Percentiles rank a stretch among this genome's conserved stretches.
These are phyloP conservation scores for Pocillopora meandrina DNA, from an alignment of 92 coral and sea anemone genomes.

Conservation along the genomic window DNA sequence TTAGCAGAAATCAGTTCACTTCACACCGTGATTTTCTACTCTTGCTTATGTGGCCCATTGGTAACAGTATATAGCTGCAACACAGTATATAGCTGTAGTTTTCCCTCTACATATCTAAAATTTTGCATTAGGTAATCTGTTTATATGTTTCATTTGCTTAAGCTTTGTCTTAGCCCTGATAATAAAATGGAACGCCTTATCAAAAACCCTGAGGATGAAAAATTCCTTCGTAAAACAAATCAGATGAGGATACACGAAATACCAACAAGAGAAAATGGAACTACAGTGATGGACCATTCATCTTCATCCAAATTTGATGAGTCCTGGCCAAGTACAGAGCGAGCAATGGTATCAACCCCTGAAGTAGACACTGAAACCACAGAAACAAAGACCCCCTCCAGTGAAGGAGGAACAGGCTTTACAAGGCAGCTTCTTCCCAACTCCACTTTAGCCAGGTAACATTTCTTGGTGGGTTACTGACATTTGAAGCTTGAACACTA, in stretches of 20 bases:
- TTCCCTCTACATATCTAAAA: not conserved
- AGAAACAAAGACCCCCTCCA: constrained; percentile 36
- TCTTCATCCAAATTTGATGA: constrained; percentile 92
- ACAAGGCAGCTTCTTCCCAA: constrained; percentile 24
- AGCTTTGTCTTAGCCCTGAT: constrained; percentile 76
- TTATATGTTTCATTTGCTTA: not conserved
- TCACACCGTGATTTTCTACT: no score
- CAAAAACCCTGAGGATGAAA: constrained; percentile 74
- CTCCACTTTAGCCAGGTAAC: constrained; percentile 61
- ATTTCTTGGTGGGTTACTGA: not conserved
- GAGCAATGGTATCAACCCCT: constrained; percentile 73
- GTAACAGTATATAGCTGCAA: no score
- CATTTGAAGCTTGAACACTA: not conserved
- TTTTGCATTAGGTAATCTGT: not conserved
- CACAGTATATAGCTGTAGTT: no score
- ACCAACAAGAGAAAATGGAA: constrained; percentile 97
- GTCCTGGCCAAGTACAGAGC: constrained; percentile 99
- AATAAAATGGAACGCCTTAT: constrained; percentile 42
- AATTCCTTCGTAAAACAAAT: constrained; percentile 75
- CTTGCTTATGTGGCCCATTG: no score
- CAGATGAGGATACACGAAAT: constrained; percentile 78
- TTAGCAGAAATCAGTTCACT: no score
- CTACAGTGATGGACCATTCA: constrained; percentile 67
- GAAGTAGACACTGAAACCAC: constrained; percentile 41
- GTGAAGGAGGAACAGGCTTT: constrained; percentile 25